Evolutionary conservation across 2,888 invertebrate genomes (phyloP).

Genomic region (Callyntrura guangdongensis): DNA sequence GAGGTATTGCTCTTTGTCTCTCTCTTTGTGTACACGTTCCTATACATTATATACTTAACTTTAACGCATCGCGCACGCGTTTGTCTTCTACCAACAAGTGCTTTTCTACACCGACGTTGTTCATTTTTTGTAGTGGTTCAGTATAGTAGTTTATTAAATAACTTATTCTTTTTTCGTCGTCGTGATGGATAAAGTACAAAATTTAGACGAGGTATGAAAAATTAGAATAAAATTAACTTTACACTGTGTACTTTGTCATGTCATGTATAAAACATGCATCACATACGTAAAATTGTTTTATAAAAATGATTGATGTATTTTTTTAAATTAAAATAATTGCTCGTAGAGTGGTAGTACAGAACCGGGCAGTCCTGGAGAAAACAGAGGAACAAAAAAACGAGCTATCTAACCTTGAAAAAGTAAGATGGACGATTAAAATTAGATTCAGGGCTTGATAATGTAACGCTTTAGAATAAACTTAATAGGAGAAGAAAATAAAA

Average conservation of each 20-base stretch:
- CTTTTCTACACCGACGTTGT: slow-evolving; percentile 45
- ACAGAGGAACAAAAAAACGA: slow-evolving; percentile 96
- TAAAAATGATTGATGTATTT: no score
- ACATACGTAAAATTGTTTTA: no score
- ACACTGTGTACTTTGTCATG: no score
- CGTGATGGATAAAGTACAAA: slow-evolving; percentile 79
- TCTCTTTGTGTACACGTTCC: no score
- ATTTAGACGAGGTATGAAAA: slow-evolving; percentile 66
- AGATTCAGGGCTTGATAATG: neutral
- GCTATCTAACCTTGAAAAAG: slow-evolving; percentile 93
- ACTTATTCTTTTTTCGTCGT: neutral
- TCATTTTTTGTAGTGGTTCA: neutral
- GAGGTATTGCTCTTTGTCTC: no score
- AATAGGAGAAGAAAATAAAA: no score
- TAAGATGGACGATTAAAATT: neutral
- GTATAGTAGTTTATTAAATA: neutral
- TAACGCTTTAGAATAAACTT: neutral
- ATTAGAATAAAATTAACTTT: no score
- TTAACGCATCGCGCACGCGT: neutral
- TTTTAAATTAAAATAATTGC: neutral
- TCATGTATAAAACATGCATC: no score
- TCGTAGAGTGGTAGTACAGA: slow-evolving; percentile 67
- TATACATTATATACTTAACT: neutral
- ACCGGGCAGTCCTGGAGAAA: slow-evolving; percentile 88
- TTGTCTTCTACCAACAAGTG: slow-evolving; percentile 18